Percentiles rank a stretch among this genome's conserved stretches.
phyloP scores from a whole-genome alignment of 2,888 invertebrate genomes.

The Plusia festucae region DNA sequence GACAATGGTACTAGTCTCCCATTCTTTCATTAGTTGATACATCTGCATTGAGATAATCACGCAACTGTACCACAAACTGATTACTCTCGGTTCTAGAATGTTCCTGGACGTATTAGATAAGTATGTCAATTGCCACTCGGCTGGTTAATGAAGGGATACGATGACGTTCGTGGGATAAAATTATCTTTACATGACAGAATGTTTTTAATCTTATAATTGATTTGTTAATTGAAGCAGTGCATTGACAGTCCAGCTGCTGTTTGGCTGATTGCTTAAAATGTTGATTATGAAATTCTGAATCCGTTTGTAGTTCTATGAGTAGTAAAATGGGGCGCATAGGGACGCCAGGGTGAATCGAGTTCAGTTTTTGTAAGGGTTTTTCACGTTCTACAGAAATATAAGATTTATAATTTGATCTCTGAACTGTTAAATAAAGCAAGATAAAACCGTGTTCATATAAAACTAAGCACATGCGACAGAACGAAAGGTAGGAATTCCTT shows the following conservation, averaged over 20 bases:
- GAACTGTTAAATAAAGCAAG: too few relatives aligned
- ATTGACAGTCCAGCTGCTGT: background rate
- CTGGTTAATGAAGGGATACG: background rate
- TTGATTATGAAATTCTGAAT: background rate
- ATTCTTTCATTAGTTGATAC: conserved; percentile 21
- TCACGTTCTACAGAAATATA: too few relatives aligned
- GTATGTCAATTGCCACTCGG: conserved; percentile 38
- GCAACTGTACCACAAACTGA: conserved; percentile 18
- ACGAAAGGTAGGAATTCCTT: too few relatives aligned
- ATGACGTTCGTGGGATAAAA: background rate
- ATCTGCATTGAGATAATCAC: conserved; percentile 23
- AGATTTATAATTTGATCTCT: too few relatives aligned
- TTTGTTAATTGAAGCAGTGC: background rate
- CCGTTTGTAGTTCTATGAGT: too few relatives aligned
- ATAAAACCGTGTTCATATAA: too few relatives aligned
- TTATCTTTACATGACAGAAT: background rate
- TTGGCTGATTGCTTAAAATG: background rate
- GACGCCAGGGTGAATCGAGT: too few relatives aligned
- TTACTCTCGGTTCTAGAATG: conserved; percentile 26
- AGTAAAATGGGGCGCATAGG: too few relatives aligned
- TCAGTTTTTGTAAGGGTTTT: too few relatives aligned
- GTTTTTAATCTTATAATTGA: conserved; percentile 2
- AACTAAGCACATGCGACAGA: too few relatives aligned
- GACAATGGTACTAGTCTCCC: conserved; percentile 19
- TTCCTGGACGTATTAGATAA: conserved; percentile 30